Percentiles rank a stretch among this genome's conserved stretches.
These are phyloP conservation scores for Euthynnus affinis DNA, from an alignment of 2,797 vertebrate genomes.

Conservation along the genomic window DNA sequence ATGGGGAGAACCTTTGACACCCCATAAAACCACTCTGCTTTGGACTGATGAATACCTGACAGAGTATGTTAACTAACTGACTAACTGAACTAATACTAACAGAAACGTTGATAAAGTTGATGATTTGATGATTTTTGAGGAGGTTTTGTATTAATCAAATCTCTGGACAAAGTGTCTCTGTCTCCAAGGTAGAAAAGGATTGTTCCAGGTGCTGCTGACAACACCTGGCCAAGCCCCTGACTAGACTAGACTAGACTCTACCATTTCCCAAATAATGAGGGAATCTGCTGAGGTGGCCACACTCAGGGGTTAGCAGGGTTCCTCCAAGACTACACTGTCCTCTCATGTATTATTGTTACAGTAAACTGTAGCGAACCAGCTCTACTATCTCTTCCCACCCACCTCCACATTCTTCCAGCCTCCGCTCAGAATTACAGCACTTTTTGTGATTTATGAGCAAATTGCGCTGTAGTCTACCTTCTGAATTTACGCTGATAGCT, in stretches of 20 bases:
- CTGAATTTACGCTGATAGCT: constrained; percentile 63
- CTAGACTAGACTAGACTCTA: not conserved
- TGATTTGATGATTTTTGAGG: too few relatives aligned
- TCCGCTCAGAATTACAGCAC: constrained; percentile 42
- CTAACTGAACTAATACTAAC: not conserved
- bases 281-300: too few relatives aligned
- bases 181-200: not conserved
- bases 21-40: not conserved
- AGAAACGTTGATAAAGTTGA: too few relatives aligned
- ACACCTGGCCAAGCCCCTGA: not conserved
- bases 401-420: constrained; percentile 29
- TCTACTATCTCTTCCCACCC: constrained; percentile 24
- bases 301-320: too few relatives aligned
- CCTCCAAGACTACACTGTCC: not conserved
- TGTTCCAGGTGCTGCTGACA: too few relatives aligned
- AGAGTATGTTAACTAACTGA: not conserved
- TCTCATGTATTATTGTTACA: constrained; percentile 35
- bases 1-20: too few relatives aligned
- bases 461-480: constrained; percentile 46
- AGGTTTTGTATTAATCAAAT: not conserved
- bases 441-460: constrained; percentile 65
- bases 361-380: constrained; percentile 32
- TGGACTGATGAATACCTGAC: not conserved
- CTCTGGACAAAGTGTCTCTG: not conserved
- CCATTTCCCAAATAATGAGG: not conserved